phyloP scores from a whole-genome alignment of 2,797 vertebrate species.

The Ptychadena robeensis region DNA sequence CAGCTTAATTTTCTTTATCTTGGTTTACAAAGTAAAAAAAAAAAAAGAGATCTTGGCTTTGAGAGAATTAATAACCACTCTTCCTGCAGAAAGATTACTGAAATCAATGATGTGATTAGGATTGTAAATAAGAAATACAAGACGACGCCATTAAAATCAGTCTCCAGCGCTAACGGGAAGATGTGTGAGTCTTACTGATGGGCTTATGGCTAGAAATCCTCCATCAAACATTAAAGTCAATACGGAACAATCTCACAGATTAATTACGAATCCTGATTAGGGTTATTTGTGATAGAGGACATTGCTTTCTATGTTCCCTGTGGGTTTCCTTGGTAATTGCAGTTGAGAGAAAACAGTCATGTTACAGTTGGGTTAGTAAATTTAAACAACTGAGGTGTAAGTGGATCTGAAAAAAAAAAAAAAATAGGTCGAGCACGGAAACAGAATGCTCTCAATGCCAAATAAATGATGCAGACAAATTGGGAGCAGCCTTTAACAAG shows the following conservation, averaged over 20 bases:
- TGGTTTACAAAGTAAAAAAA: slow-evolving; percentile 55
- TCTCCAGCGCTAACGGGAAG: slow-evolving; percentile 61
- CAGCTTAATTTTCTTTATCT: slow-evolving; percentile 70
- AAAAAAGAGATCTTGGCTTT: slow-evolving; percentile 58
- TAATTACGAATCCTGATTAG: slow-evolving; percentile 62
- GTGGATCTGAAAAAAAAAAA: slow-evolving; percentile 33
- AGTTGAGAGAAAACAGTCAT: slow-evolving; percentile 49
- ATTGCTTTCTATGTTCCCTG: slow-evolving; percentile 51
- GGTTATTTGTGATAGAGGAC: slow-evolving; percentile 61
- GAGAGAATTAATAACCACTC: slow-evolving; percentile 70
- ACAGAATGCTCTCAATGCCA: slow-evolving; percentile 32
- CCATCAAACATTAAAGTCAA: slow-evolving; percentile 62
- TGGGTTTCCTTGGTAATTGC: slow-evolving; percentile 57
- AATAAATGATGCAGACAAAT: slow-evolving; percentile 51
- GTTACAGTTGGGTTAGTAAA: slow-evolving; percentile 56
- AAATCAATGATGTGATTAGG: slow-evolving; percentile 74
- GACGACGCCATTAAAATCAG: slow-evolving; percentile 66
- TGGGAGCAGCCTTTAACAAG: slow-evolving; percentile 39
- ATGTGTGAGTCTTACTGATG: slow-evolving; percentile 61
- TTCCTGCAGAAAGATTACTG: slow-evolving; percentile 69
- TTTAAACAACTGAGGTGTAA: slow-evolving; percentile 57
- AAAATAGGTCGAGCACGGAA: slow-evolving; percentile 28
- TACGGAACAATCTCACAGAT: slow-evolving; percentile 59
- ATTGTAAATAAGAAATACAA: slow-evolving; percentile 72
- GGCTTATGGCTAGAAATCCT: slow-evolving; percentile 59